Base-by-base conservation (phyloP, 2,113 vertebrate genomes). In the Apodemus sylvaticus region DNA sequence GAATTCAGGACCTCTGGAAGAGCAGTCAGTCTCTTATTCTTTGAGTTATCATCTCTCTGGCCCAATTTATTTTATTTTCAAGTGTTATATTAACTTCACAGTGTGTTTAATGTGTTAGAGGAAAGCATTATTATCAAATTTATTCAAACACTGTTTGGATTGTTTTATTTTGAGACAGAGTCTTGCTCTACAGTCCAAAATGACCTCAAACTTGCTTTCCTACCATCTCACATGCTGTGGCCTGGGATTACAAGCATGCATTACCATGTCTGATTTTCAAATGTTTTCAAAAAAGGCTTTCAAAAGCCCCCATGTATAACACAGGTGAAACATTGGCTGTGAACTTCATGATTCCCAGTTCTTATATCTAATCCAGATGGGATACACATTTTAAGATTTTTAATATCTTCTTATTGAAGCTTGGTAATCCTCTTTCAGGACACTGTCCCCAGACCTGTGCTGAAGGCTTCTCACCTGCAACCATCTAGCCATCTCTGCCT, bases 251-350 rank as follows among this genome's bases (percentile, higher is more conserved):
- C 1, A 60, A 12, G 22, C 58, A 45, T 62, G 39, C 58, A 64
- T 9, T 39, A 45, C 39, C 24, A 48, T 42, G 24, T 24, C 20
- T 14, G 22, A 36, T 62, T 83, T 42, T 42, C 55, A 62, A 31
- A 42, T 88, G n/a, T 73, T 58, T 14, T 24, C 9, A 26, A 82
- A 82, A 82, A 55, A 22, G 1, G 26, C 22, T 58, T 73, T 58
- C 29, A 62, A 88, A 29, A 26, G 26, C 22, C 11, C 45, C 81
- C 78, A 66, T 93, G 29, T 64, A 31, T 9, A 87, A 82, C 29
- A 93, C 73, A 85, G 39, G 34, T 91, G 39, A 81, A 70, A 94
- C 68, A 19, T 55, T 93, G 77, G 7, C 86, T 97, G 9, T 62
- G 26, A 83, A 83, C 5, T 48, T 87, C 36, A 83, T 45, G 48